Evolutionary conservation across 1,140 invertebrate species (phyloP).

Genomic region (Cydia strobilella): DNA sequence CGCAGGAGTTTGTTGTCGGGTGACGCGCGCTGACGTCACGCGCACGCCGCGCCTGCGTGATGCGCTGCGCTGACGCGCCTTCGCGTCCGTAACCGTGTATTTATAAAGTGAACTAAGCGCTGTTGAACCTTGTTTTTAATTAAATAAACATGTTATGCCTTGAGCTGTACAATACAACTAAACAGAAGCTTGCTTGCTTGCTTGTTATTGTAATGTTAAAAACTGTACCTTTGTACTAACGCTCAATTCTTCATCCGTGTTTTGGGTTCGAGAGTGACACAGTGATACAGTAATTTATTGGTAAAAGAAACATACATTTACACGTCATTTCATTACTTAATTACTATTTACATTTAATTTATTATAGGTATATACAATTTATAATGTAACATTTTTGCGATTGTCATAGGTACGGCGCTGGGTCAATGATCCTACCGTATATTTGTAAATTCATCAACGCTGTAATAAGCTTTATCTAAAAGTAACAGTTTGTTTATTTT

Average conservation of each 20-base stretch:
- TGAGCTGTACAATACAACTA: not conserved
- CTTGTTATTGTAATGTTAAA: not conserved
- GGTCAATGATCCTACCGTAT: no score
- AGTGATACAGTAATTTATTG: no score
- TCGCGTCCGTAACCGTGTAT: conserved; percentile 21
- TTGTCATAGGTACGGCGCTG: no score
- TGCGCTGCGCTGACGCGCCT: conserved; percentile 45
- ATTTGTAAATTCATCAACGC: no score
- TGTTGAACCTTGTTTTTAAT: conserved; percentile 11
- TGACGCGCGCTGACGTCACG: conserved; percentile 56
- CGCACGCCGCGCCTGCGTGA: conserved; percentile 46
- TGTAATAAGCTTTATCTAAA: no score
- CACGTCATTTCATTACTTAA: no score
- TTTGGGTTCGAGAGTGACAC: no score
- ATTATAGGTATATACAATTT: no score
- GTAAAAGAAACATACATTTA: no score
- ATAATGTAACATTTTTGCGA: no score
- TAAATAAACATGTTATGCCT: conserved; percentile 2
- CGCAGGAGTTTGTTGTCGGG: conserved; percentile 42
- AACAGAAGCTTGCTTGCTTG: not conserved
- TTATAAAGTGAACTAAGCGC: conserved; percentile 1
- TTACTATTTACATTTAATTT: no score
- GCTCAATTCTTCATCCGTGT: not conserved
- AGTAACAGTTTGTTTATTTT: no score
- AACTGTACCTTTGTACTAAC: not conserved